Conservation (phyloP, 1,140 invertebrate species). For the Trachymyrmex cornetzi region DNA sequence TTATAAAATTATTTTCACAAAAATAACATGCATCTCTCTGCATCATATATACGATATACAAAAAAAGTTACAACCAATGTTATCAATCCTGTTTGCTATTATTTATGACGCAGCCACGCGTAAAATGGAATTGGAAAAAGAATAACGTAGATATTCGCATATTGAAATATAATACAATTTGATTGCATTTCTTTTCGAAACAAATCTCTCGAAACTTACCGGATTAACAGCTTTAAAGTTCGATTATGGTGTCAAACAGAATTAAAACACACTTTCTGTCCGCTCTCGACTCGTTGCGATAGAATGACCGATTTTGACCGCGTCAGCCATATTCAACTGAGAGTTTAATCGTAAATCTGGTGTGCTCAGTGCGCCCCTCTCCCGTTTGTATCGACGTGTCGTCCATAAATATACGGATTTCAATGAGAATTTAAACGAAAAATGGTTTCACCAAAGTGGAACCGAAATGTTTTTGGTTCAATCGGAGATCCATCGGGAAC, state of each 20-base stretch:
- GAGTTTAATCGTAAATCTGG: conserved; percentile 66
- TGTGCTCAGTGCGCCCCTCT: conserved; percentile 8
- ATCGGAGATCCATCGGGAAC: conserved; percentile 54
- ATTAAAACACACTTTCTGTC: conserved; percentile 39
- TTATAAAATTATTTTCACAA: conserved; percentile 6
- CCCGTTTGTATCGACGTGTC: conserved; percentile 55
- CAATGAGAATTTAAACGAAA: conserved; percentile 59
- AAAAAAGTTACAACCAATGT: not conserved
- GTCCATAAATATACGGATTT: conserved; percentile 57
- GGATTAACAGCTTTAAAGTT: conserved; percentile 43
- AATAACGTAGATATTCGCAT: not conserved
- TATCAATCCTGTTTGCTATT: conserved; percentile 35
- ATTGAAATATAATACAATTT: conserved; percentile 18
- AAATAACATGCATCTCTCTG: not conserved
- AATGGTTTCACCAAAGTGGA: conserved; percentile 57
- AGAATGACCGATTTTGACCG: conserved; percentile 39
- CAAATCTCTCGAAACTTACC: conserved; percentile 32
- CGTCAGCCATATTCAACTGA: conserved; percentile 22
- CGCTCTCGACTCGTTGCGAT: not conserved
- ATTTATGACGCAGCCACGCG: conserved; percentile 25
- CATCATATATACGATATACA: not conserved
- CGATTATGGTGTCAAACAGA: conserved; percentile 38
- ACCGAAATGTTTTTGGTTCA: conserved; percentile 48
- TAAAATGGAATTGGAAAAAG: conserved; percentile 34
- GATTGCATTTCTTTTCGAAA: conserved; percentile 40